phyloP scores from a whole-genome alignment of 2,888 invertebrate species.

The Idaea dimidiata region DNA sequence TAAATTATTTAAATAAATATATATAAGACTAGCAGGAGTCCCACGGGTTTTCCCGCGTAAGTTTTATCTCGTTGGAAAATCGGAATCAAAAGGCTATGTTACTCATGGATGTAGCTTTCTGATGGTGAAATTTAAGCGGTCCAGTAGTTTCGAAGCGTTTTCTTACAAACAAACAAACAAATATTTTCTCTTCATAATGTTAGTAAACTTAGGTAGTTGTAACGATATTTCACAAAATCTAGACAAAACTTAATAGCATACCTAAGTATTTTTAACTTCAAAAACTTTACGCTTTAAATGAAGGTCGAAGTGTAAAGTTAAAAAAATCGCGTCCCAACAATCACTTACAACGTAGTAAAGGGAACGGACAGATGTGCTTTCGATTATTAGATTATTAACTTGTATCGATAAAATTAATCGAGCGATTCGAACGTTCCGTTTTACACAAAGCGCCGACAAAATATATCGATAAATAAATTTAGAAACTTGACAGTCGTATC shows the following conservation, averaged over 20 bases:
- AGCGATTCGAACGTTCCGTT: conserved; percentile 24
- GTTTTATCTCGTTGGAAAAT: no score
- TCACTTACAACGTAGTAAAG: neutral
- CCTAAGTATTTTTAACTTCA: neutral
- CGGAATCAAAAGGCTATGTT: no score
- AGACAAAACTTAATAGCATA: neutral
- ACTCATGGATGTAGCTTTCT: no score
- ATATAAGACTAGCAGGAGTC: no score
- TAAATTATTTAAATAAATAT: neutral
- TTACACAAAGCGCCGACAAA: conserved; percentile 39
- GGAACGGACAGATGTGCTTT: conserved; percentile 48
- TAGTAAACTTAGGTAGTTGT: no score
- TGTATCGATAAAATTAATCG: conserved; percentile 44
- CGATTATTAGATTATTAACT: conserved; percentile 17
- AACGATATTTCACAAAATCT: neutral
- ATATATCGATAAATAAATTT: conserved; percentile 18
- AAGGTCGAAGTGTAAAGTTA: neutral
- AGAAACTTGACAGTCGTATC: conserved; percentile 13
- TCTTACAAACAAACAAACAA: no score
- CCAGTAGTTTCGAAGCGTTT: no score
- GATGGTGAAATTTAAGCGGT: no score
- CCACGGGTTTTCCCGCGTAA: no score
- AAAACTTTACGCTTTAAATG: neutral
- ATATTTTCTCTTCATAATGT: no score
- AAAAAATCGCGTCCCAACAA: neutral